phyloP scores from a whole-genome alignment of 2,888 invertebrate species.

The Drosophila acutilabella region DNA sequence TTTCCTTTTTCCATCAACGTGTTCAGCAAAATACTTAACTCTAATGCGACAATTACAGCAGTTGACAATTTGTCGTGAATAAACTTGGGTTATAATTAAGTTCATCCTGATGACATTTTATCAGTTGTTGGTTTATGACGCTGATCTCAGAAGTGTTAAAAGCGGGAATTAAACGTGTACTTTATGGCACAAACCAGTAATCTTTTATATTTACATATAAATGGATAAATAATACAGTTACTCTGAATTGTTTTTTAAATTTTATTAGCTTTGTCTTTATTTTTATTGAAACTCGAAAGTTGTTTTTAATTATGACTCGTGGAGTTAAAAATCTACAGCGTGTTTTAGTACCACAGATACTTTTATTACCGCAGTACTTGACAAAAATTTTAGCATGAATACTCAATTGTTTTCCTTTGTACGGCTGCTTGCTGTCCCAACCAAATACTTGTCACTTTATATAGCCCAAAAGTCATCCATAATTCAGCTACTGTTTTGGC shows the following conservation, averaged over 20 bases:
- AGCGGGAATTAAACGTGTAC: neutral
- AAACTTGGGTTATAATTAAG: slow-evolving; percentile 39
- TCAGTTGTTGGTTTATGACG: slow-evolving; percentile 32
- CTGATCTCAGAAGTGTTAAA: slow-evolving; percentile 11
- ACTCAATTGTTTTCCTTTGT: no score
- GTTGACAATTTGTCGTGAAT: slow-evolving; percentile 66
- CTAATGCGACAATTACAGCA: slow-evolving; percentile 40
- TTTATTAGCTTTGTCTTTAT: no score
- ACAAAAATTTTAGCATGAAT: no score
- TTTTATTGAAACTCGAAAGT: neutral
- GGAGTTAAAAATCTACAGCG: no score
- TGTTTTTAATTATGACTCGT: no score
- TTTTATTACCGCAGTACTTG: no score
- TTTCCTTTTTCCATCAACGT: slow-evolving; percentile 23
- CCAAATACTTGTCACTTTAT: slow-evolving; percentile 11
- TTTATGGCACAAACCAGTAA: neutral
- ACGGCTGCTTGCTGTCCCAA: neutral
- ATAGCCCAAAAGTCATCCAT: neutral
- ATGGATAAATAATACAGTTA: no score
- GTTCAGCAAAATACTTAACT: slow-evolving; percentile 42
- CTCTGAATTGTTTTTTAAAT: no score
- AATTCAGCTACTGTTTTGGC: slow-evolving; percentile 27
- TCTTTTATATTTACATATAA: no score
- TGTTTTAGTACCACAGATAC: no score
- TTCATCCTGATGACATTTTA: slow-evolving; percentile 12